Evolutionary conservation across 2,888 invertebrate species (phyloP).

Genomic region (Synanthedon vespiformis): DNA sequence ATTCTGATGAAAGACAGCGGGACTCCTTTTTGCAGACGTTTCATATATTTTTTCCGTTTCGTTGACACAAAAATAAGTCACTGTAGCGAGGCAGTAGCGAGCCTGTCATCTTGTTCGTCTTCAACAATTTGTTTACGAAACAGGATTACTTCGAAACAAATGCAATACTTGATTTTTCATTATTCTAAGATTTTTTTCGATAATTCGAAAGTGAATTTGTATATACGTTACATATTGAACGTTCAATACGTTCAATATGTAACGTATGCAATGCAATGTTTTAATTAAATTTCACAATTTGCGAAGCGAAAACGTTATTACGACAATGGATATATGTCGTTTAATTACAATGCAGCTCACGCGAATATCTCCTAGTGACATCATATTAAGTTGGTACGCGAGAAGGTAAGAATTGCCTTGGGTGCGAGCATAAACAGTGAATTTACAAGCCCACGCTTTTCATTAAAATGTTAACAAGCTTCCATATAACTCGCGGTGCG

Average conservation of each 20-base stretch:
- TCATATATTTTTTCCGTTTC: slow-evolving; percentile 17
- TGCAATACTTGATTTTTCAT: not conserved
- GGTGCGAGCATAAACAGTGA: slow-evolving; percentile 33
- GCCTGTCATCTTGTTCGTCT: slow-evolving; percentile 15
- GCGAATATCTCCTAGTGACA: not conserved
- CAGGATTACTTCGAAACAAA: not conserved
- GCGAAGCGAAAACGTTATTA: too few relatives aligned
- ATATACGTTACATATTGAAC: too few relatives aligned
- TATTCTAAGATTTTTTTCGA: too few relatives aligned
- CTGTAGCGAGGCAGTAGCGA: slow-evolving; percentile 11
- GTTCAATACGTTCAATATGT: too few relatives aligned
- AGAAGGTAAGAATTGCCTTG: slow-evolving; percentile 12
- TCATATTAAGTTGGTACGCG: not conserved
- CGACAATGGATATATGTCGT: not conserved
- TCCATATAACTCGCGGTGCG: slow-evolving; percentile 42
- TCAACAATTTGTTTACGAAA: slow-evolving; percentile 15
- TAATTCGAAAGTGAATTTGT: too few relatives aligned
- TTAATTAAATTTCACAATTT: too few relatives aligned
- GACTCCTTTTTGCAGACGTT: slow-evolving; percentile 11
- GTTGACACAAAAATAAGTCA: slow-evolving; percentile 17
- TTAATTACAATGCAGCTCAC: not conserved
- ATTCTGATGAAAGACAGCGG: slow-evolving; percentile 14
- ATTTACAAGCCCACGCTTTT: slow-evolving; percentile 39
- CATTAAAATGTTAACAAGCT: slow-evolving; percentile 58
- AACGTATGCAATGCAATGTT: too few relatives aligned